phyloP scores from a whole-genome alignment of 2,797 vertebrate species.

The Micropoecilia bifurca region DNA sequence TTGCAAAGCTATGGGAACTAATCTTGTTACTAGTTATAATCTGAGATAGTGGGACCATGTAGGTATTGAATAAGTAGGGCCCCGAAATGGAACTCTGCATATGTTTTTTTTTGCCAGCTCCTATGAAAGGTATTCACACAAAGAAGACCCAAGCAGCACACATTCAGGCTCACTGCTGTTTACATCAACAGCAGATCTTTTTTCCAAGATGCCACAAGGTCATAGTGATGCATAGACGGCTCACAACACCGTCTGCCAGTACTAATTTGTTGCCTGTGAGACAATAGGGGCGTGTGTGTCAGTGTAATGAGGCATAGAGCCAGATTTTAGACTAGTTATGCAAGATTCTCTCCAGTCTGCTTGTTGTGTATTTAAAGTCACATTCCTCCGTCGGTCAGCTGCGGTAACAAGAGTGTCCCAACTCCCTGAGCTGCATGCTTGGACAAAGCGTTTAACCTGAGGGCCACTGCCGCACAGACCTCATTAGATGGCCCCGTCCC shows the following conservation, averaged over 20 bases:
- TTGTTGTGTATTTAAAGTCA: constrained; percentile 46
- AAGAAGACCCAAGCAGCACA: neutral
- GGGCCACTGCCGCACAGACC: constrained; percentile 56
- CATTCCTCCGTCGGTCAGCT: constrained; percentile 53
- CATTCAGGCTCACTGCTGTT: neutral
- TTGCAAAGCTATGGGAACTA: neutral
- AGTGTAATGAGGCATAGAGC: constrained; percentile 17
- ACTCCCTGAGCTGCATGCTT: constrained; percentile 39
- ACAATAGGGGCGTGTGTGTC: constrained; percentile 3
- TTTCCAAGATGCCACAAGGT: constrained; percentile 30
- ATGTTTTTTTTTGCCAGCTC: neutral
- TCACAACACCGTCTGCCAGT: constrained; percentile 10
- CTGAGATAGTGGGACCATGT: neutral
- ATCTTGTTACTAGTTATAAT: neutral
- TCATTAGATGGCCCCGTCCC: constrained; percentile 59
- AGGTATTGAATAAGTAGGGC: neutral
- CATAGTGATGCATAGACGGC: constrained; percentile 19
- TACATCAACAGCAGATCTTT: constrained; percentile 8
- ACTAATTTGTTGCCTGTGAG: constrained; percentile 44
- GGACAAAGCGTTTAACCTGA: constrained; percentile 72
- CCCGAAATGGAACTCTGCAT: no score
- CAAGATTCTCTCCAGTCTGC: constrained; percentile 39
- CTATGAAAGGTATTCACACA: neutral
- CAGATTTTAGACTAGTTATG: constrained; percentile 54
- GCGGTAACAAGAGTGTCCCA: constrained; percentile 36